Evolutionary conservation across 2,888 invertebrate genomes (phyloP), one percentile per base, ranked within the genome.

Genomic region (Mesorhabditis spiculigera): DNA sequence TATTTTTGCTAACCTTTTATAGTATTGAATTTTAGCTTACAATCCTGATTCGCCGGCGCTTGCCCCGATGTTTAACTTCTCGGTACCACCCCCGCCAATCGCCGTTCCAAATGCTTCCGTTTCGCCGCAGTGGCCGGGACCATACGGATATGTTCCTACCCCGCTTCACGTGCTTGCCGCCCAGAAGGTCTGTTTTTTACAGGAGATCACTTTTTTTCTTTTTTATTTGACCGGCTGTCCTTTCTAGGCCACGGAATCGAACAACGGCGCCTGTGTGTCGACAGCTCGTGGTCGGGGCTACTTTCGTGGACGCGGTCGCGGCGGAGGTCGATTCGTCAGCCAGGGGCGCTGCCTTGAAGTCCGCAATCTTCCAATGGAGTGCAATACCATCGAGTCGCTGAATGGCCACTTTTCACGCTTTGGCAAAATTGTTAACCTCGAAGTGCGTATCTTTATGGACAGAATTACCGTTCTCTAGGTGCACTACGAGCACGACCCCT

Each of bases 401-500:
- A 96, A 97, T 88, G 93, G 95, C 86, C 96, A 97, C 87, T 98
- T 98, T 87, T 90, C 91, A 73, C 94, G 94, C 86, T 98, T 97
- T 86, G 98, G 98, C 68, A 94, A 92, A 87, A 93, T 97, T 84
- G 92, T 94, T 70, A 97, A 97, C 87, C 93, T 98, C 77, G 95
- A 96, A 90, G 93, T 93, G 73, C 86, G 87, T 28, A 28, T 28
- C 28, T 28, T 28, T 28, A 28, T 28, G 28, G 28, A 28, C 28
- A 28, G 28, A 28, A 28, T 28, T 28, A 28, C 28, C 28, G 28
- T 28, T 28, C 28, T 28, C 43, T 75, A 89, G 88, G 88, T 89
- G 28, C 86, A 86, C 70, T 88, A 85, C 81, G 87, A 93, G 75
- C 92, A 92, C 0, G 95, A 95, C 86, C 93, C 92, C 0, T 95